Conservation (phyloP, 2,113 vertebrate genomes). For the Todiramphus chloris region DNA sequence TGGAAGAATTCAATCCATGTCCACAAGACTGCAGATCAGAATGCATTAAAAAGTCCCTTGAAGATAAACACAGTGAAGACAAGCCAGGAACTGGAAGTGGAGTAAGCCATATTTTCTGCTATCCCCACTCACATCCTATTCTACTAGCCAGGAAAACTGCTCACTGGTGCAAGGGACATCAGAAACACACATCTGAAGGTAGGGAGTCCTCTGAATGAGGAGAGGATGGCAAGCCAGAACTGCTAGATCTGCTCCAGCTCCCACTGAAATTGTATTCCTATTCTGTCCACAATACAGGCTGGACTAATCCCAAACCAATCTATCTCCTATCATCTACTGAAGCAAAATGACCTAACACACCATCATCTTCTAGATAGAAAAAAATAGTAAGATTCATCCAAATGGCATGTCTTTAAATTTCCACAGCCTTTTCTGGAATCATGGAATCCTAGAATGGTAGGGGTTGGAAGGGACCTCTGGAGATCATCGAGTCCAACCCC, state of each 20-base stretch:
- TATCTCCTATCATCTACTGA: neutral
- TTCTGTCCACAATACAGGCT: fast-evolving
- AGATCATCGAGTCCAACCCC: too few relatives aligned
- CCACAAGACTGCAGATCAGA: neutral
- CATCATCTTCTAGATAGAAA: neutral
- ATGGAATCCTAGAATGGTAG: too few relatives aligned
- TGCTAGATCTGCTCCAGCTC: neutral
- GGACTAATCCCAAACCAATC: neutral
- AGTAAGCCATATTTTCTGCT: neutral
- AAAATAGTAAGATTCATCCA: neutral
- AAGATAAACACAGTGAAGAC: neutral
- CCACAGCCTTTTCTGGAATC: neutral
- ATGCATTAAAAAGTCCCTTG: neutral
- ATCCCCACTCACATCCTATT: neutral
- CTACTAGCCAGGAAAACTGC: neutral
- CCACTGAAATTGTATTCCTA: neutral
- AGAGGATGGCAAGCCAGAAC: neutral
- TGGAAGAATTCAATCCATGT: neutral
- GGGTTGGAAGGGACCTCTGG: too few relatives aligned
- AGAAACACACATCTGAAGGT: neutral
- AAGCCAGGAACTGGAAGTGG: neutral
- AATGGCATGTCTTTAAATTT: neutral
- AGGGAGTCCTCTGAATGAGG: neutral
- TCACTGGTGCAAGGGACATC: neutral
- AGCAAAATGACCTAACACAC: neutral